A percentile compares a stretch with the other conserved stretches of the same genome.
These are phyloP conservation scores for Petromus typicus DNA, from an alignment of 2,113 vertebrate genomes.

Conservation along the genomic window DNA sequence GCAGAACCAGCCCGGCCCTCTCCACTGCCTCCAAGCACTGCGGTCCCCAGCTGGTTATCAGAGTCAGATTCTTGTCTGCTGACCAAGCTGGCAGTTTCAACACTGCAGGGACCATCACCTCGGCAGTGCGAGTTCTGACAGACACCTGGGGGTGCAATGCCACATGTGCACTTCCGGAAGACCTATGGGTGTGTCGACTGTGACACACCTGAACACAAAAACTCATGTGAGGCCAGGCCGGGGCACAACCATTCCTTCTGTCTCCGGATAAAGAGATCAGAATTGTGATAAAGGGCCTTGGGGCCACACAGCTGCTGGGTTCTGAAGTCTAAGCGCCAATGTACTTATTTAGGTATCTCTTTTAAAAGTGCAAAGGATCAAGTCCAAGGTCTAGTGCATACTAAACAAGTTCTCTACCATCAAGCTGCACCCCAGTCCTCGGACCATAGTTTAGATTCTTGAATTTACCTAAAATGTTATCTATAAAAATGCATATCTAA, in stretches of 20 bases:
- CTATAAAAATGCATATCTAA: conserved; percentile 5
- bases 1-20: not conserved
- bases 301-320: not conserved
- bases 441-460: not conserved
- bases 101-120: not conserved
- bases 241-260: not conserved
- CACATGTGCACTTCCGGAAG: not conserved
- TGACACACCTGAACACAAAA: conserved; percentile 47
- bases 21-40: not conserved
- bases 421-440: not conserved
- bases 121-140: not conserved
- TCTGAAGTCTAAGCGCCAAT: not conserved
- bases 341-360: not conserved
- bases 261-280: conserved; percentile 22
- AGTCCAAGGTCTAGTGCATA: not conserved
- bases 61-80: not conserved
- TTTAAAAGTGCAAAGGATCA: not conserved
- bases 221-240: not conserved
- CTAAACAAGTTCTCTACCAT: not conserved
- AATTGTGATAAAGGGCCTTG: not conserved
- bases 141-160: conserved; percentile 2
- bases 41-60: not conserved
- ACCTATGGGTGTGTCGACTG: not conserved
- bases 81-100: not conserved
- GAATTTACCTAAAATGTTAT: conserved; percentile 10